phyloP scores from a whole-genome alignment of 2,797 vertebrate species.

The Enteromius radiatus region DNA sequence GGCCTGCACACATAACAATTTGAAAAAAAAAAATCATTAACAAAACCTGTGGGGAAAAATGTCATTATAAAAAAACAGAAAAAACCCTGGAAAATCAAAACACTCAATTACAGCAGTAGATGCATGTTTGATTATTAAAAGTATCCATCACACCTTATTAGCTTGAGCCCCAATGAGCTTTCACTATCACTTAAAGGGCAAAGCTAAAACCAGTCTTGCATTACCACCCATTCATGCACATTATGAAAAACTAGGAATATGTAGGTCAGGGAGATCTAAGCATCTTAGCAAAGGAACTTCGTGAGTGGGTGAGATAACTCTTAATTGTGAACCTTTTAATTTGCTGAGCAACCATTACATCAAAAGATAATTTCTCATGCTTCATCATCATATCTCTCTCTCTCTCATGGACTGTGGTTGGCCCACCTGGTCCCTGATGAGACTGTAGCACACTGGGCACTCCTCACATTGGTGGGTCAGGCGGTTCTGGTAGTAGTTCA shows the following conservation, averaged over 20 bases:
- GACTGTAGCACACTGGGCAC: conserved; percentile 86
- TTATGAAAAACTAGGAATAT: not conserved
- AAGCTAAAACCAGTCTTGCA: conserved; percentile 10
- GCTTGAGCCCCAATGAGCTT: conserved; percentile 13
- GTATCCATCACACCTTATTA: conserved; percentile 33
- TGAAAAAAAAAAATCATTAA: not conserved
- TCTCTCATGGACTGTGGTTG: not conserved
- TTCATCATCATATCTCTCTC: not conserved
- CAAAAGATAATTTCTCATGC: not conserved
- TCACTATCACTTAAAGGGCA: conserved; percentile 13
- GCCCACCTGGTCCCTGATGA: conserved; percentile 86
- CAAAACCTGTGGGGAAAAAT: conserved; percentile 16
- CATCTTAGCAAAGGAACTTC: not conserved
- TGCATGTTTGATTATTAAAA: conserved; percentile 16
- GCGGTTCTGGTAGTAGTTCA: conserved; percentile 84
- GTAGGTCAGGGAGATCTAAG: not conserved
- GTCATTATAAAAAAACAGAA: too few species aligned
- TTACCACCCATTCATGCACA: conserved; percentile 23
- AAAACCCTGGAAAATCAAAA: not conserved
- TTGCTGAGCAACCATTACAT: conserved; percentile 6
- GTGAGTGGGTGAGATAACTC: not conserved
- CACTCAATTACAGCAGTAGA: not conserved
- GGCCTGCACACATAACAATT: conserved; percentile 70
- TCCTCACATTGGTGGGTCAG: conserved; percentile 81
- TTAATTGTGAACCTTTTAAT: conserved; percentile 22